Conservation (phyloP, 2,888 invertebrate genomes). For the Crossocerus cetratus region DNA sequence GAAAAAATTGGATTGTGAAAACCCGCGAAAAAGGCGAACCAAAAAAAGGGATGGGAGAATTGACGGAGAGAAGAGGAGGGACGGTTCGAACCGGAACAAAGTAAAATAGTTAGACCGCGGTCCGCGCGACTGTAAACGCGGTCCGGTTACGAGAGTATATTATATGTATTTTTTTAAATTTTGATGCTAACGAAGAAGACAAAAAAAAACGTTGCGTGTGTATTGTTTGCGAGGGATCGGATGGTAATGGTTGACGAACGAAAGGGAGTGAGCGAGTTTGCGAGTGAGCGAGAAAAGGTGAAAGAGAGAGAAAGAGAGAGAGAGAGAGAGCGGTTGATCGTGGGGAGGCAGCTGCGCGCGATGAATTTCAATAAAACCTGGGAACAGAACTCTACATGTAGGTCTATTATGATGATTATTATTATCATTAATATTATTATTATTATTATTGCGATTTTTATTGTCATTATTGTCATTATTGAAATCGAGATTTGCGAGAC, state of each 20-base stretch:
- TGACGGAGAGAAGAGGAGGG: constrained; percentile 18
- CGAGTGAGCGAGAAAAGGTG: constrained; percentile 4
- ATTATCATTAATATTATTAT: constrained; percentile 58
- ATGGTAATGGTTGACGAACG: constrained; percentile 3
- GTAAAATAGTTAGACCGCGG: constrained; percentile 68
- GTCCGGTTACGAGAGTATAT: constrained; percentile 70
- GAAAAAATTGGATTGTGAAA: constrained; percentile 12
- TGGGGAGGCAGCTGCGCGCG: constrained; percentile 54
- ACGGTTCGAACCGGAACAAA: constrained; percentile 19
- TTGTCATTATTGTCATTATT: background rate
- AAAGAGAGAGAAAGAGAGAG: background rate
- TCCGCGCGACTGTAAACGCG: constrained; percentile 48
- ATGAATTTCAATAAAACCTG: constrained; percentile 61
- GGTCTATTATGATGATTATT: constrained; percentile 54
- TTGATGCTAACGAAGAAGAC: constrained; percentile 69
- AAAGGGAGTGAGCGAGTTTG: constrained; percentile 10
- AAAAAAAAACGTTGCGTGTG: constrained; percentile 51
- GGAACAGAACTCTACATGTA: constrained; percentile 69
- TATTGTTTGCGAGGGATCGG: constrained; percentile 19
- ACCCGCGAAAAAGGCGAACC: constrained; percentile 19
- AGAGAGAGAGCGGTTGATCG: constrained; percentile 4
- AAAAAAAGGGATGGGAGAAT: constrained; percentile 37
- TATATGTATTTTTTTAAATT: constrained; percentile 77
- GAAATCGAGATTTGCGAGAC: too few species aligned
- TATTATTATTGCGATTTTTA: constrained; percentile 21